Conservation (phyloP, 2,888 invertebrate species). For the Drosophila mulleri region DNA sequence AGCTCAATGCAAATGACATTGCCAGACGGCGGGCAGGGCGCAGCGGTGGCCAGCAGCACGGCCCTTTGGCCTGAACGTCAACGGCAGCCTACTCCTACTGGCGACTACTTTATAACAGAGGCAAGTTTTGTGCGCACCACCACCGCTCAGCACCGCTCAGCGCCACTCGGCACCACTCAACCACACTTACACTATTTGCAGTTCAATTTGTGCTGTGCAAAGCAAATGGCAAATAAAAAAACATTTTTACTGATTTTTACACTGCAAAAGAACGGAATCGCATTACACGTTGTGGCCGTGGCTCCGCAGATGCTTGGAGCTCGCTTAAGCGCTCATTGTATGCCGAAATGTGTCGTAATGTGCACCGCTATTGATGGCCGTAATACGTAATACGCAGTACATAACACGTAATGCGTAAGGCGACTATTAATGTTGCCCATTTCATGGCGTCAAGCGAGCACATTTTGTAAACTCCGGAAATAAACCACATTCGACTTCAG, state of each 20-base stretch:
- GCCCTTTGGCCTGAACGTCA: conserved; percentile 21
- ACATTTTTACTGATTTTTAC: conserved; percentile 53
- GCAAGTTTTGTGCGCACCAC: conserved; percentile 2
- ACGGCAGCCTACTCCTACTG: conserved; percentile 32
- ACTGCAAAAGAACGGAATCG: conserved; percentile 39
- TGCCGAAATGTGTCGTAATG: conserved; percentile 58
- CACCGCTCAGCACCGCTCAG: conserved; percentile 1
- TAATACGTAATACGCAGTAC: conserved; percentile 34
- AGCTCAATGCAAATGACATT: conserved; percentile 53
- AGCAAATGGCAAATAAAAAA: conserved; percentile 66
- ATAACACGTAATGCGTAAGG: conserved; percentile 29
- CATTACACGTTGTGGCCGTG: conserved; percentile 42
- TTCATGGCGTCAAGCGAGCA: conserved; percentile 15
- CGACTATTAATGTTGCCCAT: conserved; percentile 37
- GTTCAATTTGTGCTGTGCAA: conserved; percentile 76
- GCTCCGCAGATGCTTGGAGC: neutral
- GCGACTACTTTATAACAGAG: conserved; percentile 18
- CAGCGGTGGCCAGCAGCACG: neutral
- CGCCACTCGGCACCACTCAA: conserved; percentile 24
- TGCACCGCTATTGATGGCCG: conserved; percentile 40
- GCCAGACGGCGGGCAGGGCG: conserved; percentile 1
- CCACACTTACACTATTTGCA: conserved; percentile 61
- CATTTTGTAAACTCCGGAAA: conserved; percentile 21
- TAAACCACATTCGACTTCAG: conserved; percentile 13
- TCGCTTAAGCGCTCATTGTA: conserved; percentile 50